These are phyloP conservation scores for Hippopotamyrus pictus DNA, from an alignment of 2,797 vertebrate species.

Conservation along the genomic window DNA sequence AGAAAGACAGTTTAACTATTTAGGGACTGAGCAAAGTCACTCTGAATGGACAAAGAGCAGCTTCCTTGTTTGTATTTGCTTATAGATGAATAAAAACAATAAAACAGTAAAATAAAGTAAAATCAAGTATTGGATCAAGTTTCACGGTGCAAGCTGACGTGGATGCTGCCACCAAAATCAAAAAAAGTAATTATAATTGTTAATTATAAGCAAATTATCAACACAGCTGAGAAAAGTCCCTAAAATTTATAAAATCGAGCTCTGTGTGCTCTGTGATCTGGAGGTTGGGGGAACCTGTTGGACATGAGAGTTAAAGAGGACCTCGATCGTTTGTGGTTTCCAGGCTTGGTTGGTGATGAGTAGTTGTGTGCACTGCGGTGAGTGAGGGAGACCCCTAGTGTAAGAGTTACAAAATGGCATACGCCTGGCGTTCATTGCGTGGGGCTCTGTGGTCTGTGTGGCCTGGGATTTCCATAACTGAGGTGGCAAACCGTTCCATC, in stretches of 20 bases:
- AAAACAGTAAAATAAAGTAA: background rate
- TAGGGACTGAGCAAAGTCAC: background rate
- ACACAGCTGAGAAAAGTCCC: background rate
- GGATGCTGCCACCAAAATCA: background rate
- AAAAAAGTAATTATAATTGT: background rate
- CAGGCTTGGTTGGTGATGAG: background rate
- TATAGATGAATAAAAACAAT: background rate
- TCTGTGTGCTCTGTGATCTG: background rate
- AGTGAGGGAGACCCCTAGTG: background rate
- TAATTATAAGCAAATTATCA: background rate
- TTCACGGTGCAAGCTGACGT: background rate
- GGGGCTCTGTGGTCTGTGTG: background rate
- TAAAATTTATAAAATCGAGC: background rate
- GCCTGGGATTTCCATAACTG: background rate
- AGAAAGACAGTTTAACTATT: constrained; percentile 5
- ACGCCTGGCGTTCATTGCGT: background rate
- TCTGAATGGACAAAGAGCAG: background rate
- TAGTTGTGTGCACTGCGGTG: background rate
- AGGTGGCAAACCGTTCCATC: background rate
- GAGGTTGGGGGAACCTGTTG: background rate
- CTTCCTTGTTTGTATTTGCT: background rate
- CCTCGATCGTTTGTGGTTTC: background rate
- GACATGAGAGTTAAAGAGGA: background rate
- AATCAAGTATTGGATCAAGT: background rate
- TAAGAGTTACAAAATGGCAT: background rate